Evolutionary conservation across 1,140 invertebrate species (phyloP).

Genomic region (Elymnias hypermnestra): DNA sequence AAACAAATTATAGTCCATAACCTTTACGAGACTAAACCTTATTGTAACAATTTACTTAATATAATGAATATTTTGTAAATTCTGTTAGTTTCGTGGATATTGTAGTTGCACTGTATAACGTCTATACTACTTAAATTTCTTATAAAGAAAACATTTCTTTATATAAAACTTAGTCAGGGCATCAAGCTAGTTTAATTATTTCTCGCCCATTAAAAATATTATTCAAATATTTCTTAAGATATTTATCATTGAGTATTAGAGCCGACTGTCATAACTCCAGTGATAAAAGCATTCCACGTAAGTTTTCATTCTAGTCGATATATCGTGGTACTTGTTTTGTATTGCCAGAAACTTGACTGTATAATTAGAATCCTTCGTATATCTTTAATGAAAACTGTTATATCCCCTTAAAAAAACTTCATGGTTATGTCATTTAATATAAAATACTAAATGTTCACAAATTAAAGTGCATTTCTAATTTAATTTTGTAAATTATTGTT

Average conservation of each 20-base stretch:
- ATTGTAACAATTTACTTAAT: no score
- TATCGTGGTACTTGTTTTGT: conserved; percentile 14
- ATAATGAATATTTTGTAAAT: no score
- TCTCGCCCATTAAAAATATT: not conserved
- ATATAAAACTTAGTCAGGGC: no score
- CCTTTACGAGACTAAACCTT: no score
- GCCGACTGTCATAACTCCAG: conserved; percentile 6
- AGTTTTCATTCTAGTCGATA: conserved; percentile 19
- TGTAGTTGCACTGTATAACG: no score
- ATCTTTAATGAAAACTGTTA: not conserved
- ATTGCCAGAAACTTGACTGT: not conserved
- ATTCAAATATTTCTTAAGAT: no score
- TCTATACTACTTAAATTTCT: no score
- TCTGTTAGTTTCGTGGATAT: no score
- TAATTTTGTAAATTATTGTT: conserved; percentile 38
- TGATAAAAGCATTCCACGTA: conserved; percentile 17
- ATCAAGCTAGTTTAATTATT: conserved; percentile 4
- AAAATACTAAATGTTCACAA: not conserved
- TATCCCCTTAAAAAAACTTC: no score
- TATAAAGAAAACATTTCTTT: no score
- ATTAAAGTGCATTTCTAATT: conserved; percentile 12
- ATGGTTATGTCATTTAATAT: not conserved
- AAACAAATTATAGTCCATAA: no score
- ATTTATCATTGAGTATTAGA: no score
- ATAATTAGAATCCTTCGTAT: conserved; percentile 14